Evolutionary conservation across 2,113 vertebrate species (phyloP).

Genomic region (Alexandromys fortis): DNA sequence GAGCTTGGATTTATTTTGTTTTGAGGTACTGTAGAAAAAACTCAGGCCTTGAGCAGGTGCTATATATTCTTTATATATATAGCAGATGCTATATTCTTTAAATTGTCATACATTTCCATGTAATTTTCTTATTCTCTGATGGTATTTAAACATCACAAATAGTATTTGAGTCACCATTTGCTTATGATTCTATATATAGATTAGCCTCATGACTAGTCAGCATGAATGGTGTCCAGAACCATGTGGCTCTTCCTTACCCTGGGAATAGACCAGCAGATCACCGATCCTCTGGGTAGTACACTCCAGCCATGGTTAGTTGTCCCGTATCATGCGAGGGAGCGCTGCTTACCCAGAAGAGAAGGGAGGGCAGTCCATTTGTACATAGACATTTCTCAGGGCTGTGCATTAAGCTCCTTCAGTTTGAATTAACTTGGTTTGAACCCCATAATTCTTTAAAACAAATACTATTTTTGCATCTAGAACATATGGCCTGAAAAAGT

Average conservation of each 20-base stretch:
- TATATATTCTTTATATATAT: too few relatives aligned
- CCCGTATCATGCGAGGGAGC: neutral
- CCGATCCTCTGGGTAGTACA: conserved; percentile 30
- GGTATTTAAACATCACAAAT: conserved; percentile 66
- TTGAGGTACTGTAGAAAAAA: neutral
- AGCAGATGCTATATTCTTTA: neutral
- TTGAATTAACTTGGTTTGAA: conserved; percentile 59
- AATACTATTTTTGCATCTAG: conserved; percentile 54
- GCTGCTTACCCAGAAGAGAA: conserved; percentile 12
- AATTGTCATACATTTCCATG: conserved; percentile 27
- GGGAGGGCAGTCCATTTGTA: neutral
- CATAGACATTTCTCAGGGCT: neutral
- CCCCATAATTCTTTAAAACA: conserved; percentile 20
- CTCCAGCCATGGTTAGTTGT: conserved; percentile 12
- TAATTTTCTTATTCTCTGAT: conserved; percentile 44
- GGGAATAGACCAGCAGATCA: conserved; percentile 54
- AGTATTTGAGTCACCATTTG: conserved; percentile 74
- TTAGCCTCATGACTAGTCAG: conserved; percentile 64
- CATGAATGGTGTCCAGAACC: conserved; percentile 64
- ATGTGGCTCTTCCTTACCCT: conserved; percentile 46
- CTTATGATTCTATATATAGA: conserved; percentile 76
- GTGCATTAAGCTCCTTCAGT: conserved; percentile 35
- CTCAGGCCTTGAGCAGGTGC: neutral
- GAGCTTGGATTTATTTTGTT: conserved; percentile 11
- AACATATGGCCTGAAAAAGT: conserved; percentile 33